phyloP scores from a whole-genome alignment of 2,888 invertebrate genomes.

The Agrilus cyanescens region DNA sequence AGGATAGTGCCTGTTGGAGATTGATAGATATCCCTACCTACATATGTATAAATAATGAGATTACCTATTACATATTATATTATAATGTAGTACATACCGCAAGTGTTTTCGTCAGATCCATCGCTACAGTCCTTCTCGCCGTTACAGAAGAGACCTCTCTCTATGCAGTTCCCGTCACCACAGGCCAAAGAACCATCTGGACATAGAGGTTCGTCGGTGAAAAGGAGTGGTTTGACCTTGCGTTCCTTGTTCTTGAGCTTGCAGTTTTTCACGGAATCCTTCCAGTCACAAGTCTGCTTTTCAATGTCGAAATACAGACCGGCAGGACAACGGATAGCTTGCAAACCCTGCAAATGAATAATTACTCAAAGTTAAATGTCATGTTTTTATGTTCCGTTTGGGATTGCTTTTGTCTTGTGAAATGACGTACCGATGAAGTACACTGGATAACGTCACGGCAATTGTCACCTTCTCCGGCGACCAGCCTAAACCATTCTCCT shows the following conservation, averaged over 20 bases:
- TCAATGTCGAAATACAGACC: conserved; percentile 89
- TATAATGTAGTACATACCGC: conserved; percentile 52
- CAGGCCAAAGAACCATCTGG: conserved; percentile 79
- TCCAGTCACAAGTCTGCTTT: conserved; percentile 93
- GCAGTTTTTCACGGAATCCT: conserved; percentile 86
- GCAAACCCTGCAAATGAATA: conserved; percentile 56
- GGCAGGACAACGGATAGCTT: conserved; percentile 86
- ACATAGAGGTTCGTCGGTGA: conserved; percentile 84
- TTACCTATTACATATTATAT: too few species aligned
- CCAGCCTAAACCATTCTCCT: conserved; percentile 88
- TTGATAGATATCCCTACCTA: too few species aligned
- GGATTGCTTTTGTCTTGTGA: neutral
- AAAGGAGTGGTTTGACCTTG: conserved; percentile 73
- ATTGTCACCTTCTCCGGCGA: conserved; percentile 80
- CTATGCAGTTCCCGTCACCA: conserved; percentile 76
- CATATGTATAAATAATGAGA: too few species aligned
- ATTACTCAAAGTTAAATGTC: neutral
- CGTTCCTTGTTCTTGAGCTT: conserved; percentile 81
- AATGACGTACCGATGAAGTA: conserved; percentile 69
- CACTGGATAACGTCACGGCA: conserved; percentile 93
- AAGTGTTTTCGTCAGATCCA: conserved; percentile 82
- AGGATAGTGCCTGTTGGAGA: too few species aligned
- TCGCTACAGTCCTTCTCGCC: conserved; percentile 82
- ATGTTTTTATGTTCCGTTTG: neutral
- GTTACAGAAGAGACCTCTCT: conserved; percentile 85